Percentiles rank a stretch among this genome's conserved stretches.
phyloP scores from a whole-genome alignment of 2,888 invertebrate species.

The Apeira syringaria region DNA sequence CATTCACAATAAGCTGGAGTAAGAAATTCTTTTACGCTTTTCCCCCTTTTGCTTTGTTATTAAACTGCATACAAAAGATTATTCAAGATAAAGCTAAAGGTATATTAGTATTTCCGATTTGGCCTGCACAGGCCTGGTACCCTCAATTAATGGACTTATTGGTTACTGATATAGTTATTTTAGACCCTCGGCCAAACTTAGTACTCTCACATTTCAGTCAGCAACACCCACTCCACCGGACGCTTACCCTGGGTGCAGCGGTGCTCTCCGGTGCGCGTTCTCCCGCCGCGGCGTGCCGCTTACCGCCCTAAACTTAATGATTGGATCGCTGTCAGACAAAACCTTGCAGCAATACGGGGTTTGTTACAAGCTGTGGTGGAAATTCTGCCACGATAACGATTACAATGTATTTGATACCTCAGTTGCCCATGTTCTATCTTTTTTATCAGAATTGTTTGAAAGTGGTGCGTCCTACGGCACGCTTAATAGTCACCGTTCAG shows the following conservation, averaged over 20 bases:
- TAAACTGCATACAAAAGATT: neutral
- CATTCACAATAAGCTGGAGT: neutral
- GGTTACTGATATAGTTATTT: neutral
- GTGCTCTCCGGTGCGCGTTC: conserved; percentile 5
- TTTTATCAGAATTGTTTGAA: neutral
- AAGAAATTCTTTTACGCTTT: neutral
- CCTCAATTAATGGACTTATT: neutral
- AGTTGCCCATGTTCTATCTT: neutral
- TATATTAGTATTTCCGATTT: conserved; percentile 23
- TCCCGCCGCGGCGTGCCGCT: neutral
- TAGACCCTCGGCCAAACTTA: neutral
- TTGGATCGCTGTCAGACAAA: neutral
- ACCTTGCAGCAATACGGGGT: neutral
- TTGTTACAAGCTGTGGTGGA: neutral
- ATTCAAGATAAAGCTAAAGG: neutral
- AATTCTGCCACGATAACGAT: neutral
- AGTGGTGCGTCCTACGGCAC: neutral
- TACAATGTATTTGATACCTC: neutral
- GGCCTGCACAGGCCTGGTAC: conserved; percentile 31
- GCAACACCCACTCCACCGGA: neutral
- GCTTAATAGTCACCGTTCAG: neutral
- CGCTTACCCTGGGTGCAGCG: conserved; percentile 8
- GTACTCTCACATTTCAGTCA: neutral
- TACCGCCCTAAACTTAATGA: neutral
- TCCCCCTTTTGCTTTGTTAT: neutral